These are phyloP conservation scores for Channa argus DNA, from an alignment of 2,113 vertebrate species.

Conservation along the genomic window DNA sequence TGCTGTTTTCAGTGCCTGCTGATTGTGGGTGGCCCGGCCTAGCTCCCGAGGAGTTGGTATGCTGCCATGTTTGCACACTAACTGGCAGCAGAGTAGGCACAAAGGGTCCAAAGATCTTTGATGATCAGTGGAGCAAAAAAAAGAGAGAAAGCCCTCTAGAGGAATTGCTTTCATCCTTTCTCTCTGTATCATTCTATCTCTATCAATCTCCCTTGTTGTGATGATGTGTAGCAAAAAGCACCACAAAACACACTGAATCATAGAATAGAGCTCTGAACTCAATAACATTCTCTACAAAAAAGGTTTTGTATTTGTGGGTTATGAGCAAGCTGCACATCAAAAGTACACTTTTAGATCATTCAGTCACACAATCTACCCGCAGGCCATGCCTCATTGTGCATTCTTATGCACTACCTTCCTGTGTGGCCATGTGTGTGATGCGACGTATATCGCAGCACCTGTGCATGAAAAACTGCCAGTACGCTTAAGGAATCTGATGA, in stretches of 20 bases:
- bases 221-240: constrained; percentile 34
- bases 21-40: constrained; percentile 46
- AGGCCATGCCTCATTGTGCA: constrained; percentile 45
- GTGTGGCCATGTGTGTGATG: constrained; percentile 21
- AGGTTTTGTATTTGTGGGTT: constrained; percentile 50
- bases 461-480: constrained; percentile 23
- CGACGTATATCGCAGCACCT: constrained; percentile 15
- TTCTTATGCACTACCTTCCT: constrained; percentile 44
- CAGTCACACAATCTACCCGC: constrained; percentile 39
- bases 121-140: constrained; percentile 56
- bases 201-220: constrained; percentile 39
- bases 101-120: constrained; percentile 54
- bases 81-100: constrained; percentile 49
- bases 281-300: constrained; percentile 34
- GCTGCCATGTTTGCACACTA: constrained; percentile 56
- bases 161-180: constrained; percentile 59
- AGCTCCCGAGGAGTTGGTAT: constrained; percentile 48
- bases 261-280: constrained; percentile 43
- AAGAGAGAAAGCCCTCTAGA: constrained; percentile 43
- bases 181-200: constrained; percentile 40
- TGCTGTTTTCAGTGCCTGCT: constrained; percentile 13
- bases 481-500: constrained; percentile 30
- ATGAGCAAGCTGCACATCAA: constrained; percentile 52
- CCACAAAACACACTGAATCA: constrained; percentile 35
- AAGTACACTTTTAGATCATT: constrained; percentile 55